Conservation (phyloP, 2,113 vertebrate genomes). For the Calonectris borealis region DNA sequence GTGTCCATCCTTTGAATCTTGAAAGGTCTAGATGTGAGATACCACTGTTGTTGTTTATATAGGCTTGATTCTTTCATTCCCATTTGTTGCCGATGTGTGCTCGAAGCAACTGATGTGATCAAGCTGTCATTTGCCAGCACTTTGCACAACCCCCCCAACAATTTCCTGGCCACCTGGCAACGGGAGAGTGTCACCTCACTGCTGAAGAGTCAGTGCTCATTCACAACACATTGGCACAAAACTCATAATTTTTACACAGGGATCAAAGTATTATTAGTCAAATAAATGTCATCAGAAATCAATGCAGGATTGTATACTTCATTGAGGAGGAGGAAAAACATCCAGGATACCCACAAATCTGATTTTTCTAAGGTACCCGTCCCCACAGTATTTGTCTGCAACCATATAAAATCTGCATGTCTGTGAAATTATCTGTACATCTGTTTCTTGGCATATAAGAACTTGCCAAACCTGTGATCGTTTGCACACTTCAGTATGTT, state of each 20-base stretch:
- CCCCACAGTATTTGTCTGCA: neutral
- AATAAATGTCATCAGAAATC: neutral
- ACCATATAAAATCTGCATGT: neutral
- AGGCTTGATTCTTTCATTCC: neutral
- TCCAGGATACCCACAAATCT: neutral
- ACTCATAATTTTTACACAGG: neutral
- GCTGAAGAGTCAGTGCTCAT: neutral
- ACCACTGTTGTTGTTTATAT: neutral
- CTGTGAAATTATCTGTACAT: neutral
- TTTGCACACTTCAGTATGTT: neutral
- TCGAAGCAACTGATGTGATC: neutral
- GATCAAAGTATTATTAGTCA: neutral
- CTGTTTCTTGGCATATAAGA: neutral
- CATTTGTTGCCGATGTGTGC: neutral
- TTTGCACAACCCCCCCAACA: neutral
- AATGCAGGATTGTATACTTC: neutral
- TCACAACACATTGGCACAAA: neutral
- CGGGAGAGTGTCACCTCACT: neutral
- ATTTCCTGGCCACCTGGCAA: neutral
- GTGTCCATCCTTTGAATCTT: neutral
- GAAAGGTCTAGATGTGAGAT: neutral
- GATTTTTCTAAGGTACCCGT: neutral
- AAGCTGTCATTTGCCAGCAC: neutral
- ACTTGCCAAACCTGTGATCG: neutral
- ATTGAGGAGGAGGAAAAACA: neutral